phyloP scores from a whole-genome alignment of 2,888 invertebrate genomes.

The Tenthredo distinguenda region DNA sequence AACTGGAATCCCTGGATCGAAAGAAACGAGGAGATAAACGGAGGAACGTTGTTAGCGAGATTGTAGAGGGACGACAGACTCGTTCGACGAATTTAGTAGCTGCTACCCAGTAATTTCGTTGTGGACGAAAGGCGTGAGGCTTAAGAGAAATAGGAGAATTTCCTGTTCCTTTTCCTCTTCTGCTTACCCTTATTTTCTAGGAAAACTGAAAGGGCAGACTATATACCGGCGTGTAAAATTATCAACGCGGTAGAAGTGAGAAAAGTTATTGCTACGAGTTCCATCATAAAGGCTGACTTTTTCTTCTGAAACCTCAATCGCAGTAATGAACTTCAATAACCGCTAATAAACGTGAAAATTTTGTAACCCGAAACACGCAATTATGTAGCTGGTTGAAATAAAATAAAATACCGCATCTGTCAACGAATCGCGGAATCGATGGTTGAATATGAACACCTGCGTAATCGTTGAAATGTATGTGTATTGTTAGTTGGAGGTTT shows the following conservation, averaged over 20 bases:
- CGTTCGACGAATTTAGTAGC: slow-evolving; percentile 29
- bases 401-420: not conserved
- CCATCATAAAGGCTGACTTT: not conserved
- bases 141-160: not conserved
- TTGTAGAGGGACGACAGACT: slow-evolving; percentile 22
- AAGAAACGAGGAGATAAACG: slow-evolving; percentile 46
- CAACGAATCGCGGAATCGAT: not conserved
- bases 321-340: not conserved
- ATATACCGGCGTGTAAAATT: not conserved
- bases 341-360: not conserved
- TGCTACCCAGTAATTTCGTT: not conserved
- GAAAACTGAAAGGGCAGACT: not conserved
- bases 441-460: not conserved
- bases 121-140: no score
- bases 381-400: not conserved
- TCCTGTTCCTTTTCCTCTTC: not conserved
- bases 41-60: slow-evolving; percentile 17
- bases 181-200: not conserved
- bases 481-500: slow-evolving; percentile 7
- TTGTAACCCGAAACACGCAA: not conserved
- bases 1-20: not conserved
- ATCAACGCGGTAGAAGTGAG: not conserved
- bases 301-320: not conserved
- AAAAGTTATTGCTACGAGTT: not conserved
- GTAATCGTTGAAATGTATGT: not conserved